Conservation (phyloP, 2,888 invertebrate species). For the Tachina lurida region DNA sequence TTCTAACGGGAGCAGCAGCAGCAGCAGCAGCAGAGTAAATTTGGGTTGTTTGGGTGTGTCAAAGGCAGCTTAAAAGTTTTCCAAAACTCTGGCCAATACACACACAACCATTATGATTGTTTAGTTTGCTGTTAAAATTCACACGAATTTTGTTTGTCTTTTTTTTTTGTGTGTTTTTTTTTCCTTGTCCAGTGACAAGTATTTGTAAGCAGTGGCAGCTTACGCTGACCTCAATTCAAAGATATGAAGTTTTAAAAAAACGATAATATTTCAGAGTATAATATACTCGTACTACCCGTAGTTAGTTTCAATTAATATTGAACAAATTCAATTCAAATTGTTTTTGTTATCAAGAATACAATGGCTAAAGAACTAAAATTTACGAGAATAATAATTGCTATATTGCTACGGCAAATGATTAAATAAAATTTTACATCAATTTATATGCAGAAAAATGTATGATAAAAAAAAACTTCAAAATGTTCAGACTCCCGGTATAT, state of each 20-base stretch:
- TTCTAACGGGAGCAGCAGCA: not conserved
- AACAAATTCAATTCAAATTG: no score
- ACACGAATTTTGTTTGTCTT: slow-evolving; percentile 26
- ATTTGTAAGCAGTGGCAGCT: not conserved
- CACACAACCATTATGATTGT: not conserved
- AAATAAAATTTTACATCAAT: no score
- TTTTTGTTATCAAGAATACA: no score
- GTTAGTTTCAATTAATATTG: no score
- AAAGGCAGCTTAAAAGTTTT: not conserved
- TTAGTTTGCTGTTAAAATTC: slow-evolving; percentile 36
- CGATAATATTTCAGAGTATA: no score
- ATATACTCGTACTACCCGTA: no score
- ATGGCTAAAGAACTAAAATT: no score
- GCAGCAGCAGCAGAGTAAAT: not conserved
- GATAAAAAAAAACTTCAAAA: no score
- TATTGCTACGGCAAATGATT: no score
- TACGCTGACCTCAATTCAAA: not conserved
- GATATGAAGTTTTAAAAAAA: not conserved
- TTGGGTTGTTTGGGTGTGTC: slow-evolving; percentile 16
- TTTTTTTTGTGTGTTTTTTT: not conserved
- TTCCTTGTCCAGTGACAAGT: not conserved
- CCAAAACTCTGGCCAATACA: not conserved
- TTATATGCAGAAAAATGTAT: no score
- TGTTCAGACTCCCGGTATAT: no score
- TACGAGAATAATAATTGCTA: no score